A percentile compares a stretch with the other conserved stretches of the same genome.
Evolutionary conservation across 2,888 invertebrate genomes (phyloP).

Genomic region (Pteria penguin): DNA sequence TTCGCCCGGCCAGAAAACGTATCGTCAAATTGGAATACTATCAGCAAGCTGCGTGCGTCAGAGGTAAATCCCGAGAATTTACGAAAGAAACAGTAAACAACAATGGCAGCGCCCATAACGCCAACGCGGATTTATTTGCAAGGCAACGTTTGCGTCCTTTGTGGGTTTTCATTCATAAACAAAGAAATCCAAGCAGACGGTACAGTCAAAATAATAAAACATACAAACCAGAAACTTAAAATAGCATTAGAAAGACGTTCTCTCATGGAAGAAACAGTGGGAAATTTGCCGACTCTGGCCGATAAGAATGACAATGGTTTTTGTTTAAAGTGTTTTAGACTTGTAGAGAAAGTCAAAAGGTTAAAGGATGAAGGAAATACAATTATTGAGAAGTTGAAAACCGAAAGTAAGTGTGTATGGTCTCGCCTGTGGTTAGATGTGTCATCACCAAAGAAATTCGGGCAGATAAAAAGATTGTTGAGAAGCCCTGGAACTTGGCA

Average conservation of each 20-base stretch:
- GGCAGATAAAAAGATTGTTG: not conserved
- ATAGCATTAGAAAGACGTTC: not conserved
- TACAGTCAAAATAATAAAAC: not conserved
- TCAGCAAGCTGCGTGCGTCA: not conserved
- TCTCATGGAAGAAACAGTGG: not conserved
- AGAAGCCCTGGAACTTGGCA: not conserved
- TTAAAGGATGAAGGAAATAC: constrained; percentile 3
- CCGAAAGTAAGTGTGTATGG: not conserved
- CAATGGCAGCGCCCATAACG: constrained; percentile 10
- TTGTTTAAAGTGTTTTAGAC: constrained; percentile 7
- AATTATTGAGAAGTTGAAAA: not conserved
- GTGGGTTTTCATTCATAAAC: constrained; percentile 5
- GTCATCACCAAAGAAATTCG: not conserved
- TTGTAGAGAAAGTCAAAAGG: not conserved
- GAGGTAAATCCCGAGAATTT: not conserved
- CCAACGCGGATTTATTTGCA: not conserved
- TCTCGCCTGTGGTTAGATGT: not conserved
- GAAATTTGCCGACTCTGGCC: not conserved
- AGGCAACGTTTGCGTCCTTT: constrained; percentile 2
- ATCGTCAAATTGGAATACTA: not conserved
- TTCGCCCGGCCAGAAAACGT: not conserved
- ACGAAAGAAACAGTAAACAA: not conserved
- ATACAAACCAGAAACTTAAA: not conserved
- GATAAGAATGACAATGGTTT: not conserved
- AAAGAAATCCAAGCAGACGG: constrained; percentile 5